Evolutionary conservation across 2,888 invertebrate species (phyloP).

Genomic region (Thyatira batis): DNA sequence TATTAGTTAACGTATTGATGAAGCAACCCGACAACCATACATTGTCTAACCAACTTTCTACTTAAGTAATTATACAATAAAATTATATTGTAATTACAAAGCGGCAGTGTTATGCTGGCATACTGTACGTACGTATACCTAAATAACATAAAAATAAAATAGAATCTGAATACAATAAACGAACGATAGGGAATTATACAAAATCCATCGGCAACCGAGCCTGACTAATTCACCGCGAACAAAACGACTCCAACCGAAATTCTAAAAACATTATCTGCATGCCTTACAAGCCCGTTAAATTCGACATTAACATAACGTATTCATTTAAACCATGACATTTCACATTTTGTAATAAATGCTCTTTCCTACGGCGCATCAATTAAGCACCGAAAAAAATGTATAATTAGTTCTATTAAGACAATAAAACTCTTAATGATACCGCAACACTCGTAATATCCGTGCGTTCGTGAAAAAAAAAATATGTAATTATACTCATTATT

Average conservation of each 20-base stretch:
- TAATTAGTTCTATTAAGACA: conserved; percentile 82
- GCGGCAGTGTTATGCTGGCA: conserved; percentile 10
- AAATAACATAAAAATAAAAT: conserved; percentile 37
- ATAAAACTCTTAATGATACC: conserved; percentile 82
- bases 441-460: conserved; percentile 78
- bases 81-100: conserved; percentile 47
- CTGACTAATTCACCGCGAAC: conserved; percentile 76
- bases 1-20: conserved; percentile 28
- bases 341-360: conserved; percentile 81
- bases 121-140: conserved; percentile 12
- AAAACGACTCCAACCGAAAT: conserved; percentile 61
- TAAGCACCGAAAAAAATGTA: conserved; percentile 81
- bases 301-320: conserved; percentile 78
- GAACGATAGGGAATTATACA: conserved; percentile 62
- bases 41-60: conserved; percentile 46
- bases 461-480: conserved; percentile 79
- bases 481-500: conserved; percentile 82
- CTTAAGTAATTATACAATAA: conserved; percentile 56
- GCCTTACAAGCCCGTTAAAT: conserved; percentile 72
- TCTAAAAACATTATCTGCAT: conserved; percentile 64
- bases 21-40: conserved; percentile 36
- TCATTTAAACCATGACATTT: conserved; percentile 81
- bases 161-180: conserved; percentile 37
- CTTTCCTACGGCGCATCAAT: conserved; percentile 78
- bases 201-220: conserved; percentile 69